Evolutionary conservation across 2,113 vertebrate species (phyloP).

Genomic region (Platycercus adscitus): DNA sequence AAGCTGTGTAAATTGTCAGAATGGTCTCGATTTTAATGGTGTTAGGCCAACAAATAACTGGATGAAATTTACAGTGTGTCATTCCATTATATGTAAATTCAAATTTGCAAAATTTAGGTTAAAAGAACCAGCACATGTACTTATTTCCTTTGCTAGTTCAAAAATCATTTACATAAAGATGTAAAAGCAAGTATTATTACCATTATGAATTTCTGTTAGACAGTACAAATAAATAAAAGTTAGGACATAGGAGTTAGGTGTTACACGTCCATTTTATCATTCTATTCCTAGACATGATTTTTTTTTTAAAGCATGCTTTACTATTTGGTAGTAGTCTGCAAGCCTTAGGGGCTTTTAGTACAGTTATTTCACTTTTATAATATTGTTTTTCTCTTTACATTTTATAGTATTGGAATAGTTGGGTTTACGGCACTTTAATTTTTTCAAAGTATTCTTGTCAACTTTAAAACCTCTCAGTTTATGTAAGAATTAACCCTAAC

Average conservation of each 20-base stretch:
- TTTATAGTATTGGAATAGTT: not conserved
- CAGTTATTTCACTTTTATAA: not conserved
- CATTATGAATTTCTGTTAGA: not conserved
- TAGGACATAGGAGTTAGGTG: not conserved
- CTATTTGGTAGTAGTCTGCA: not conserved
- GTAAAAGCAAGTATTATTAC: not conserved
- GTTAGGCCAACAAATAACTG: not conserved
- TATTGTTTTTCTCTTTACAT: not conserved
- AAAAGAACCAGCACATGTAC: accelerated
- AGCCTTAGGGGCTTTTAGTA: not conserved
- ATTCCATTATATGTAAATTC: not conserved
- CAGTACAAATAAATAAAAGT: not conserved
- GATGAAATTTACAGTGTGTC: not conserved
- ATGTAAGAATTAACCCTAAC: not conserved
- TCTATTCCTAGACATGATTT: accelerated
- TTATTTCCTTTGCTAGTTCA: not conserved
- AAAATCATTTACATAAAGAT: not conserved
- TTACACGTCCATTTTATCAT: not conserved
- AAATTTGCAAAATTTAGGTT: not conserved
- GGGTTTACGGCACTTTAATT: not conserved
- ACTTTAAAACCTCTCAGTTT: not conserved
- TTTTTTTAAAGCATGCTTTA: not conserved
- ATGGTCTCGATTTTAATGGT: not conserved
- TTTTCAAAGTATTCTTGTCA: not conserved
- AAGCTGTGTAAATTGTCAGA: not conserved